phyloP scores from a whole-genome alignment of 2,797 vertebrate genomes.

The Eidolon dupreanum region DNA sequence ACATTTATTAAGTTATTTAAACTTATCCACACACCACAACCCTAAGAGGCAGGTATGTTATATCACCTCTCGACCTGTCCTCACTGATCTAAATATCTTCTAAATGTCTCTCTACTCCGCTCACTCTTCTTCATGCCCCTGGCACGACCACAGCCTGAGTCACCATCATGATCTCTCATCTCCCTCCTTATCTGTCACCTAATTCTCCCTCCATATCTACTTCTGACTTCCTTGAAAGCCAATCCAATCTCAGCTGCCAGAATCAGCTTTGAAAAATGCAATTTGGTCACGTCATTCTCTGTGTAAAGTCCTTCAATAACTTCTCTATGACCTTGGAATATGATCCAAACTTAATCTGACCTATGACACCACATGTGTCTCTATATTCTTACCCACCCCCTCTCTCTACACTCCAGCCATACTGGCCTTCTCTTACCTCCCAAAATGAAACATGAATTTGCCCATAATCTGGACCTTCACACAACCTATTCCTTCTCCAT shows the following conservation, averaged over 20 bases:
- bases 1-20: background rate
- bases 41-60: background rate
- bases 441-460: background rate
- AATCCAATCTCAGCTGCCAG: background rate
- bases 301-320: background rate
- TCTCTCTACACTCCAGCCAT: background rate
- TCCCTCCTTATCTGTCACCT: background rate
- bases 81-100: background rate
- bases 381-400: background rate
- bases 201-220: background rate
- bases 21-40: background rate
- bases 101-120: background rate
- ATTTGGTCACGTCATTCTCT: background rate
- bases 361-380: background rate
- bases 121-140: background rate
- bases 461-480: background rate
- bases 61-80: background rate
- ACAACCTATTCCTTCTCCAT: background rate
- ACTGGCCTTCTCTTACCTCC: background rate
- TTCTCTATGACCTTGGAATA: background rate
- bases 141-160: background rate
- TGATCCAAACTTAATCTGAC: background rate
- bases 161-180: background rate
- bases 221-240: conserved; percentile 49
- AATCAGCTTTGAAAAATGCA: conserved; percentile 23